Percentiles rank a stretch among this genome's conserved stretches.
Evolutionary conservation across 2,113 vertebrate genomes (phyloP).

Genomic region (Lichenostomus cassidix): DNA sequence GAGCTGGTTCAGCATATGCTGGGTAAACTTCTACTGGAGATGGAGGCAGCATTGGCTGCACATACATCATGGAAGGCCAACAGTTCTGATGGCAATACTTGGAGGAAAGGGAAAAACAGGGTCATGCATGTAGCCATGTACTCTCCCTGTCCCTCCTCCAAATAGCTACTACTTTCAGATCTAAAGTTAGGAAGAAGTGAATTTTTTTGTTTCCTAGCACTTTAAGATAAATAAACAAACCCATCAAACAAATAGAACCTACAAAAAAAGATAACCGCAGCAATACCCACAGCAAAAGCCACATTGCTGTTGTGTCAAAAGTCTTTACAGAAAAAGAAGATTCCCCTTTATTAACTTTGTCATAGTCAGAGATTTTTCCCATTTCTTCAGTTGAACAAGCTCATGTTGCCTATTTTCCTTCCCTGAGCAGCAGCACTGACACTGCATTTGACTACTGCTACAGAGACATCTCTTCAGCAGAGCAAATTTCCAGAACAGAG

Average conservation of each 20-base stretch:
- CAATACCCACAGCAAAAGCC: not conserved
- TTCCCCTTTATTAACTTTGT: not conserved
- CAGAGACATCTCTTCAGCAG: not conserved
- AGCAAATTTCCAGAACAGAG: not conserved
- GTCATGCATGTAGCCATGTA: not conserved
- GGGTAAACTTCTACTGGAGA: conserved; percentile 78
- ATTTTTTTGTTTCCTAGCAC: not conserved
- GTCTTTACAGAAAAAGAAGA: not conserved
- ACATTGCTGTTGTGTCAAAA: not conserved
- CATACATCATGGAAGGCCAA: conserved; percentile 81
- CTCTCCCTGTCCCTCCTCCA: not conserved
- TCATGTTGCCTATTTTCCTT: not conserved
- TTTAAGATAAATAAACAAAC: not conserved
- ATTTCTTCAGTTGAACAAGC: not conserved
- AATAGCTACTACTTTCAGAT: not conserved
- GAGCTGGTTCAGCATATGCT: conserved; percentile 66
- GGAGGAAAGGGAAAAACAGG: not conserved
- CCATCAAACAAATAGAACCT: not conserved
- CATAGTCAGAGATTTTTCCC: not conserved
- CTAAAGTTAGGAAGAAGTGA: not conserved
- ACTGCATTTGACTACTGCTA: not conserved
- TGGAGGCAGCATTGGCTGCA: conserved; percentile 76
- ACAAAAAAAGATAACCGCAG: not conserved
- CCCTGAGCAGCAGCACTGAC: not conserved
- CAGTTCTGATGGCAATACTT: conserved; percentile 91